Percentiles rank a stretch among this genome's conserved stretches.
Evolutionary conservation across 2,797 vertebrate species (phyloP).

Genomic region (Alfaro cultratus): DNA sequence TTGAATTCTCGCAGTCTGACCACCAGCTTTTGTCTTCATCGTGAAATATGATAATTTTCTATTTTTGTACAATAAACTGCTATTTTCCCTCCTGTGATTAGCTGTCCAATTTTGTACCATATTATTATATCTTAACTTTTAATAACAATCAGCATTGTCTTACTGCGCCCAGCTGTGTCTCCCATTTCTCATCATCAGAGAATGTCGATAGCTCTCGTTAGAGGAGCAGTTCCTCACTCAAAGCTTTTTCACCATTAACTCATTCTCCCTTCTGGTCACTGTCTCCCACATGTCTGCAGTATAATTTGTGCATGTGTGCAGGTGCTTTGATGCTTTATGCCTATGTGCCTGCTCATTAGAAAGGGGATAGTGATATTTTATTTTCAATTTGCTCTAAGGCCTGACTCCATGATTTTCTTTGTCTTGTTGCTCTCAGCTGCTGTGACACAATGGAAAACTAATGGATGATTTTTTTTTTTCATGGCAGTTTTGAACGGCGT

Average conservation of each 20-base stretch:
- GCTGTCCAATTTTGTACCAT: not conserved
- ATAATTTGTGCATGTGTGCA: conserved; percentile 21
- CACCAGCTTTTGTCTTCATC: conserved; percentile 5
- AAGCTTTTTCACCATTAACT: conserved; percentile 66
- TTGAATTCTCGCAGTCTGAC: conserved; percentile 26
- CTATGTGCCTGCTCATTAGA: conserved; percentile 37
- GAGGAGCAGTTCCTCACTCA: conserved; percentile 32
- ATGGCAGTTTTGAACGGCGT: not conserved
- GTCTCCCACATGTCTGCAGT: conserved; percentile 49
- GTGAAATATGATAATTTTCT: not conserved
- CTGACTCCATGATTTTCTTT: not conserved
- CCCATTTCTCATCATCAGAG: conserved; percentile 36
- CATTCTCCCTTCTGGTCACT: conserved; percentile 50
- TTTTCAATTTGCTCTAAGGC: conserved; percentile 40
- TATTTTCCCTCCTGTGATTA: conserved; percentile 3
- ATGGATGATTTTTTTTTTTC: not conserved
- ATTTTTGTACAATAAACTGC: not conserved
- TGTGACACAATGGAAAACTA: not conserved
- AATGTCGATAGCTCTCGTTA: conserved; percentile 76
- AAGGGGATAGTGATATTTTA: conserved; percentile 47
- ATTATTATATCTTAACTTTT: conserved; percentile 4
- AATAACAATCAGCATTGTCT: conserved; percentile 9
- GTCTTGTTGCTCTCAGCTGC: conserved; percentile 17
- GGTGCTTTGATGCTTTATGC: conserved; percentile 15
- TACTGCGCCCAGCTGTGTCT: conserved; percentile 24